Evolutionary conservation across 2,113 vertebrate species (phyloP), one percentile per base, ranked within the genome.

Genomic region (Rhipidura dahli): DNA sequence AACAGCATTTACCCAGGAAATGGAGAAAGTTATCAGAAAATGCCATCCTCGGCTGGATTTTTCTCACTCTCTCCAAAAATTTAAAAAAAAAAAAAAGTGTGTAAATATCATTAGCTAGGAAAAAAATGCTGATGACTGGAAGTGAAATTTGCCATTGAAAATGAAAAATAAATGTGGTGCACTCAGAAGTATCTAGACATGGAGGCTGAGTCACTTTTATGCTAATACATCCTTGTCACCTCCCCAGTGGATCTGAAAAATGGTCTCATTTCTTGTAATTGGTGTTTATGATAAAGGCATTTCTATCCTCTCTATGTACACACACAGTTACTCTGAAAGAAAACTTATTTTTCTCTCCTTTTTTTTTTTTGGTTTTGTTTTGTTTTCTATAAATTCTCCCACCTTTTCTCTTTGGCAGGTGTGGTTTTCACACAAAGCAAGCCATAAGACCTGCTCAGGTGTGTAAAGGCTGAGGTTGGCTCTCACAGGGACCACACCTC

Each of bases 41-140:
- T 3, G 1, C 6, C 6, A 0, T 7, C 5, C 47, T 42, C 0
- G 0, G 23, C 42, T 70, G 49, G 23, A 19, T 79, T 89, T 44
- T 50, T 49, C 63, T 63, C 37, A 21, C 35, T 87, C 8, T 1
- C 33, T 63, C 30, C 18, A 37, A 70, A 89, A 73, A n/a, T n/a
- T n/a, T n/a, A 50, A 42, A 83, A 31, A 49, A 19, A 23, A 11
- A 30, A 42, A 68, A 53, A 61, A 16, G 10, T 2, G 0, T 23
- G 45, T 61, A 94, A 90, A 57, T 61, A 90, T 27, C n/a, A 90
- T 53, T 50, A 92, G 24, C 57, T 24, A 60, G 40, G 21, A 61
- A 85, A 73, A 83, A 64, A 60, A 2, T 33, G 28, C 37, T 85
- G 70, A 45, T 69, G 61, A 35, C 31, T 76, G 75, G 31, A 86